Evolutionary conservation across 2,797 vertebrate species (phyloP), one percentile per base, ranked within the genome.

Genomic region (Lutjanus campechanus): DNA sequence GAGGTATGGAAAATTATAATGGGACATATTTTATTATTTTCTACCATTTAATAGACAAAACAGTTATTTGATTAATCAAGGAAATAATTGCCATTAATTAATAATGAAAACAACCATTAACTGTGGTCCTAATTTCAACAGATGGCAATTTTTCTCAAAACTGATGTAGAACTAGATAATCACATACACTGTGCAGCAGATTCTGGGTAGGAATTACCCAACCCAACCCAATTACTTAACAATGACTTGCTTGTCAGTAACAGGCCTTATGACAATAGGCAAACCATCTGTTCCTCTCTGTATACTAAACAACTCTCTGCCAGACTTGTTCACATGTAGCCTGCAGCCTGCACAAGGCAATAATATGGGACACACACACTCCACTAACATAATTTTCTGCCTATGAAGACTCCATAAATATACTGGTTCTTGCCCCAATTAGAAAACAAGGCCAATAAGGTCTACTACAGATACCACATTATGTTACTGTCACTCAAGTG

Each of bases 261-360:
- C 73, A 76, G 61, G 62, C 81, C 75, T 72, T 40, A 80, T 13
- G 17, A 92, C 84, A 93, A 90, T 81, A 85, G 80, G 55, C 63
- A 78, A 91, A 87, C 90, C 89, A 93, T 92, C 93, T 93, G 90
- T 85, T 86, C 86, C 50, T 89, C 46, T 76, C 66, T 82, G 70
- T 87, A 54, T 82, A 88, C 73, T 72, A 83, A 83, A 87, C 79
- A 91, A 79, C 67, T 79, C 71, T 53, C 72, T 86, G 78, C 61
- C 76, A 89, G 82, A 19, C 47, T 66, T 73, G 40, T 76, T 83
- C 64, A 65, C 76, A 50, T 75, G 76, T 72, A 81, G 87, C 86
- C 88, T 82, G 76, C 74, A 87, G 88, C 81, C 47, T 70, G 54
- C 49, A 69, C 29, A 55, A 56, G 55, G 50, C 66, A 85, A 75